Evolutionary conservation across 2,797 vertebrate species (phyloP), one percentile per base, ranked within the genome.

Genomic region (Poeciliopsis turneri): DNA sequence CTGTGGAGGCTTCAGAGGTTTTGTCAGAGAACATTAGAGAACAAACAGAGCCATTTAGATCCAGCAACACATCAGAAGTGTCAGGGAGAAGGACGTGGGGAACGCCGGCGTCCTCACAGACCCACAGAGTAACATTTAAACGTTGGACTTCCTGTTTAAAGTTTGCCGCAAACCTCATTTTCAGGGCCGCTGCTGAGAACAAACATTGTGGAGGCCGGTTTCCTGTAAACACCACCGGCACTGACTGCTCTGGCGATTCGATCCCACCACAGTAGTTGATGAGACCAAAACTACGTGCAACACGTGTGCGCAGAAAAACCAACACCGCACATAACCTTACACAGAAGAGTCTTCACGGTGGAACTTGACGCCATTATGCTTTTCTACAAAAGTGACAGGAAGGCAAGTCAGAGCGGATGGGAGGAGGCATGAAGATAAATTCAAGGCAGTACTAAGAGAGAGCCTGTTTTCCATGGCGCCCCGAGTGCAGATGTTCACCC

Each of bases 231-330:
- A 70, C 84, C 83, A 82, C 80, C 81, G 82, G 36, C 74, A 51
- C 69, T 82, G 78, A 88, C 87, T 84, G 83, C 82, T 82, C 87
- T 75, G 74, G 73, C 81, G 47, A 79, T 79, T 25, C 78, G 71
- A 55, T 86, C 80, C 68, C 79, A 85, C 51, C 59, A 71, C 74
- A 75, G n/a, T 15, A 64, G 36, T 77, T 78, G 47, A 61, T 16
- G 12, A 61, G n/a, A 59, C n/a, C 55, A 59, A 15, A 30, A 5
- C 55, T 13, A 57, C 55, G 28, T 8, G 28, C 57, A 30, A 16
- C 28, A 61, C 57, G 5, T 12, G 28, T 30, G 57, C 15, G 13
- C 5, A 61, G 59, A 33, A 9, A 64, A 64, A 10, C 15, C 30
- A 20, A 64, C 16, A 28, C n/a, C 28, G n/a, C n/a, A 57, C n/a